Evolutionary conservation across 2,113 vertebrate genomes (phyloP).

Genomic region (Heteronetta atricapilla): DNA sequence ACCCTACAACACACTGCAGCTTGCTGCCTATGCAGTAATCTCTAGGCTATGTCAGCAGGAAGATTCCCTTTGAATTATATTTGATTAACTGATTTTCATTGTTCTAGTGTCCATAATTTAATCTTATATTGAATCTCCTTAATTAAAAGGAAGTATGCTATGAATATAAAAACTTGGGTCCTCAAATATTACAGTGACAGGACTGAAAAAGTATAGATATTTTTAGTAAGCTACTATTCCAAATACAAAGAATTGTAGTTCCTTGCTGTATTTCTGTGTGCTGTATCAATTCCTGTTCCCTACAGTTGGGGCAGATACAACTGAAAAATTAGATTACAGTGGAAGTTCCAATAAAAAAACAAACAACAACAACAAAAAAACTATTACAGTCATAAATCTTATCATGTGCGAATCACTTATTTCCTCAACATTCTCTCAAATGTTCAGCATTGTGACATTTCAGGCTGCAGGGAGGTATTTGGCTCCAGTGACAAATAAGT

Average conservation of each 20-base stretch:
- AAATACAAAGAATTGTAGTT: neutral
- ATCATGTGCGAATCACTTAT: neutral
- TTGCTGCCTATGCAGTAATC: neutral
- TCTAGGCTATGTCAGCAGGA: neutral
- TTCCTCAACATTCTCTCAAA: neutral
- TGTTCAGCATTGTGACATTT: neutral
- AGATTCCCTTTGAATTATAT: neutral
- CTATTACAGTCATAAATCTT: neutral
- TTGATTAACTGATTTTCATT: neutral
- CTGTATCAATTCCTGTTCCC: fast-evolving
- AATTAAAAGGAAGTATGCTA: neutral
- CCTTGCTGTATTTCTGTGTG: neutral
- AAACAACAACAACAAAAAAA: too few relatives aligned
- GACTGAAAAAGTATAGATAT: neutral
- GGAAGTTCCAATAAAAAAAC: neutral
- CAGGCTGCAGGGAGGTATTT: neutral
- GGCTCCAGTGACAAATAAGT: neutral
- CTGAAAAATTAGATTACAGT: neutral
- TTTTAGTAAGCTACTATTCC: neutral
- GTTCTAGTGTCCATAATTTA: neutral
- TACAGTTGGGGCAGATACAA: neutral
- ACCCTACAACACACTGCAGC: neutral
- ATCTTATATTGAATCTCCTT: neutral
- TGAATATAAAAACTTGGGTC: neutral
- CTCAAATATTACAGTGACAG: neutral